Percentiles rank a stretch among this genome's conserved stretches.
Evolutionary conservation across 2,797 vertebrate genomes (phyloP).

Genomic region (Parambassis ranga): DNA sequence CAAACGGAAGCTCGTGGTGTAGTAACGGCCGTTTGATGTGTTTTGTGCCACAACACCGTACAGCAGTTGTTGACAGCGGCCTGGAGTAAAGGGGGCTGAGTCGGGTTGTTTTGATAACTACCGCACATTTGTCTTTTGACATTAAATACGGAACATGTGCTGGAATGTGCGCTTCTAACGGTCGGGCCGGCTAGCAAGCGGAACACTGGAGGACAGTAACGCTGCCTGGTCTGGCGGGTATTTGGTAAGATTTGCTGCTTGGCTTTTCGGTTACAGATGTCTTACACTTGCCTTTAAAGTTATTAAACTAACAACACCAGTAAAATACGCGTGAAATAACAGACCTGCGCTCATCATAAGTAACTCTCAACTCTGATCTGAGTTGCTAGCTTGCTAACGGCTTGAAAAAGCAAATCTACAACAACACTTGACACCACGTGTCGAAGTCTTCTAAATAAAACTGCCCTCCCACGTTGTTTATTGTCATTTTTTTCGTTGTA

Average conservation of each 20-base stretch:
- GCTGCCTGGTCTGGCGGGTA: conserved; percentile 2
- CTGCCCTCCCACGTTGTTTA: background rate
- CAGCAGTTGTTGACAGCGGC: conserved; percentile 62
- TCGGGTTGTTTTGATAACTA: background rate
- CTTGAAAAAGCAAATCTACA: background rate
- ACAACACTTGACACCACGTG: conserved; percentile 3
- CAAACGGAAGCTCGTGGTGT: background rate
- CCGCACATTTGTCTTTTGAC: background rate
- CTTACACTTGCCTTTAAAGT: background rate
- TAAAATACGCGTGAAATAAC: background rate
- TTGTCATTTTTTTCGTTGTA: no score
- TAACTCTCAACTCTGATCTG: background rate
- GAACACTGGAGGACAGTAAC: conserved; percentile 4
- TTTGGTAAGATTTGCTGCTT: conserved; percentile 51
- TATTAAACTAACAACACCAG: background rate
- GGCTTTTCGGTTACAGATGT: background rate
- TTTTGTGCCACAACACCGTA: background rate
- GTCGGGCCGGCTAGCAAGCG: background rate
- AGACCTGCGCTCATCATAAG: background rate
- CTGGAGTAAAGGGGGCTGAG: background rate
- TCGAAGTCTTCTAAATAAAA: background rate
- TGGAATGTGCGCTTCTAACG: background rate
- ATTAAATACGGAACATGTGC: background rate
- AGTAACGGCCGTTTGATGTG: fast-evolving
- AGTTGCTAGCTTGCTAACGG: conserved; percentile 25